phyloP scores from a whole-genome alignment of 53 echinoderm and acorn worm genomes.

The Mesocentrotus franciscanus region DNA sequence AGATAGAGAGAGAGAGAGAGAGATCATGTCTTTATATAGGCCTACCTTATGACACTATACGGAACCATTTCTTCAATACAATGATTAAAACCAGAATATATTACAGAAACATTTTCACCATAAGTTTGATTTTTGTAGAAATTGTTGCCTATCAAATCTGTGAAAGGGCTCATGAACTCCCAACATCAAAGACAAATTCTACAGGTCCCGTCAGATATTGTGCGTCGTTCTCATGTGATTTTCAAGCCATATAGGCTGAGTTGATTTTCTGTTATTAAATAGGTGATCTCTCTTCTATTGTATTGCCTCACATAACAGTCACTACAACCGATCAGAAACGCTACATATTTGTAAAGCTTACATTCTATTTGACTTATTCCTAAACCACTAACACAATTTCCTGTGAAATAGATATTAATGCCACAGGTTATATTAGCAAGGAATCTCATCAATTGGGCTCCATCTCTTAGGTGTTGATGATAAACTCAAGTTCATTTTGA shows the following conservation, averaged over 20 bases:
- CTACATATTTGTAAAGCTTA: not conserved
- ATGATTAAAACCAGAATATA: too few species aligned
- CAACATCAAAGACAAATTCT: not conserved
- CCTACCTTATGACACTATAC: too few species aligned
- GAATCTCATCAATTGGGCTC: not conserved
- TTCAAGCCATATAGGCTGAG: not conserved
- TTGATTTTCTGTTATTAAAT: not conserved
- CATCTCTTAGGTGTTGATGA: not conserved
- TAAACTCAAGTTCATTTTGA: constrained; percentile 9
- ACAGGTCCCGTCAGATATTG: not conserved
- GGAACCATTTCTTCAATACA: too few species aligned
- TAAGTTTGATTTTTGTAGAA: too few species aligned
- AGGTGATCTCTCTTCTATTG: not conserved
- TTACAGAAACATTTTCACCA: not conserved
- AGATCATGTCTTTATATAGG: too few species aligned
- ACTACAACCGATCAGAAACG: not conserved
- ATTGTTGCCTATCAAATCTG: too few species aligned
- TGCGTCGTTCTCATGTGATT: not conserved
- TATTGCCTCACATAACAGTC: not conserved
- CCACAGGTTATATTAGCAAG: not conserved
- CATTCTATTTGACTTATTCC: not conserved
- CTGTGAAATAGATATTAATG: constrained; percentile 5
- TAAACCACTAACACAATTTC: not conserved
- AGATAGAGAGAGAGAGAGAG: too few species aligned
- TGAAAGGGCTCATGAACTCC: too few species aligned